Evolutionary conservation across 35 echinoderm and acorn worm species (phyloP).

Genomic region (Antedon bifida): DNA sequence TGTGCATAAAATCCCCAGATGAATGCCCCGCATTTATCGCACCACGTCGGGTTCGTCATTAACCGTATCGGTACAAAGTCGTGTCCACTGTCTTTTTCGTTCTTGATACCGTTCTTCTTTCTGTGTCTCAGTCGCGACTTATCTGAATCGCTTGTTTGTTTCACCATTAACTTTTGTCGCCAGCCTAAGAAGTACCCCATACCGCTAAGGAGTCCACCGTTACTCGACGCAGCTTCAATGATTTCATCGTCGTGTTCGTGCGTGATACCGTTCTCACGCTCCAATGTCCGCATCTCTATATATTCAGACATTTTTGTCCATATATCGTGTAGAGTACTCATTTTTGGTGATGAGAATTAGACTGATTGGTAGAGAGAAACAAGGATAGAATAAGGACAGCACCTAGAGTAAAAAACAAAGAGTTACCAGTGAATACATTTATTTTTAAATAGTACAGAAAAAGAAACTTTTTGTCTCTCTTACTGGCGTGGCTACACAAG

Average conservation of each 20-base stretch:
- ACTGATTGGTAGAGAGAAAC: too few species aligned
- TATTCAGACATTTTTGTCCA: background rate
- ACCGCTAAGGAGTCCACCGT: background rate
- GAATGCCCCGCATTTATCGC: conserved; percentile 9
- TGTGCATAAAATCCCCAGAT: conserved; percentile 15
- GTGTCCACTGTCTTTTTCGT: background rate
- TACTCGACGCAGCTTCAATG: background rate
- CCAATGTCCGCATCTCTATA: background rate
- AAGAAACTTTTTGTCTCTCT: too few species aligned
- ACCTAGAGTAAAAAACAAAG: too few species aligned
- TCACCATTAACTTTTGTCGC: background rate
- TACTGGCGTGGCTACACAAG: too few species aligned
- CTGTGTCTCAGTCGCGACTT: background rate
- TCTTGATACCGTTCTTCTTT: background rate
- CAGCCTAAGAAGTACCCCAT: background rate
- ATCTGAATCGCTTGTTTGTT: background rate
- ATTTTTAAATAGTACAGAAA: too few species aligned
- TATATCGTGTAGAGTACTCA: background rate
- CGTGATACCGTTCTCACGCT: background rate
- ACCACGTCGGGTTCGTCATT: conserved; percentile 14
- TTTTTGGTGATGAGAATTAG: background rate
- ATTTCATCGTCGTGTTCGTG: background rate
- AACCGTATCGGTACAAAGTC: background rate
- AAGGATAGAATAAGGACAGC: too few species aligned
- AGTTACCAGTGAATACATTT: too few species aligned